Base-by-base conservation (phyloP, 2,888 invertebrate genomes). In the Acanthosoma haemorrhoidale region DNA sequence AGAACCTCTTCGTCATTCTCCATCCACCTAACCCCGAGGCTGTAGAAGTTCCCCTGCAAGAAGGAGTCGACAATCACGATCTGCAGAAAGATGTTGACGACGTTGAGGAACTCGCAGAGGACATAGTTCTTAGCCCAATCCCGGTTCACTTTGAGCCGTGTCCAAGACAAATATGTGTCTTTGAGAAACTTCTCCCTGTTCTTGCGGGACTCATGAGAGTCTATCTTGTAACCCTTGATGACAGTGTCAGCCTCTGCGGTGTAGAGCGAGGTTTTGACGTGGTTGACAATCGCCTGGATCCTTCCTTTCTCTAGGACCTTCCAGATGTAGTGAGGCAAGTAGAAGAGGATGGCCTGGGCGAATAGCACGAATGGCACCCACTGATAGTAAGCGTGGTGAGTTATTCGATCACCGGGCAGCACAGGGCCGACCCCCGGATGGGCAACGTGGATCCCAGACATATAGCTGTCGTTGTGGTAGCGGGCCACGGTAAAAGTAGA, bases 321-420 rank as follows among this genome's bases (percentile, higher is more conserved):
- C 95, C 95, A 95, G 15, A 94, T 77, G 70, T 88, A 85, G 79
- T 92, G 91, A 0, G 94, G 93, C 75, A 91, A 74, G 78, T 92
- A 92, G 81, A 95, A 95, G 73, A 94, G 81, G 4, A 94, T 80
- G 0, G 91, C 91, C 81, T 93, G 92, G 4, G 86, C 83, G 78
- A 92, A 91, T 0, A 92, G 82, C 0, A 91, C 86, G 80, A 95
- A 94, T 81, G 93, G 94, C 77, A 95, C 94, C 94, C 94, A 95
- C 85, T 95, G 95, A 82, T 95, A 95, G 82, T 95, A 95, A 79
- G 93, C 94, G 82, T 95, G 94, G 81, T 94, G 92, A 79, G 91
- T 91, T 58, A 91, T 86, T 79, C 90, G 88, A 77, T 92, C 92
- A 77, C 88, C 85, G 66, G 90, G 91, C 69, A 90, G 89, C 72